These are phyloP conservation scores for Sphaeridia pumilis DNA, from an alignment of 2,888 invertebrate species.

Conservation along the genomic window DNA sequence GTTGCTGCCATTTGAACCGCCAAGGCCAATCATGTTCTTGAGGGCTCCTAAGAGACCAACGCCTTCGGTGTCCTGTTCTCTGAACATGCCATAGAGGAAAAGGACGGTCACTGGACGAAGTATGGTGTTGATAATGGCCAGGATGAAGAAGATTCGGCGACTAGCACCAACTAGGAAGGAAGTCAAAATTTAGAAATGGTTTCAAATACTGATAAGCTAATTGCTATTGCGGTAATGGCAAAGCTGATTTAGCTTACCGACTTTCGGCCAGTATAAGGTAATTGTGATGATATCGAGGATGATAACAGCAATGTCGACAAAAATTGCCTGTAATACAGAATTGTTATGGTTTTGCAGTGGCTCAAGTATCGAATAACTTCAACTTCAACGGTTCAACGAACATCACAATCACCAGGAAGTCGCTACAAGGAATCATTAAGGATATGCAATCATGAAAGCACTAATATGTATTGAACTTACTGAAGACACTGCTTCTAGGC, in stretches of 20 bases:
- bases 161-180: conserved; percentile 36
- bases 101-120: conserved; percentile 43
- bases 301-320: conserved; percentile 38
- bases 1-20: neutral
- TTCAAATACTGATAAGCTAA: too few species aligned
- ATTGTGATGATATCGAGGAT: conserved; percentile 36
- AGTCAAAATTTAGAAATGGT: too few species aligned
- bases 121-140: conserved; percentile 45
- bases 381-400: too few species aligned
- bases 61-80: conserved; percentile 25
- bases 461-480: too few species aligned
- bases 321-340: conserved; percentile 26
- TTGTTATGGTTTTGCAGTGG: neutral
- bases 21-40: conserved; percentile 21
- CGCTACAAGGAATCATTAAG: too few species aligned
- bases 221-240: too few species aligned
- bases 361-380: neutral
- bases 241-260: conserved; percentile 15
- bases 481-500: conserved; percentile 21
- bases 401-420: too few species aligned
- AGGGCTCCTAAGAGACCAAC: conserved; percentile 26
- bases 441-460: too few species aligned
- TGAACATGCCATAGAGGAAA: conserved; percentile 38
- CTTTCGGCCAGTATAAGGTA: conserved; percentile 21
- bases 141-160: conserved; percentile 42